Base-by-base conservation (phyloP, 2,113 vertebrate genomes). In the Amphiprion percula region DNA sequence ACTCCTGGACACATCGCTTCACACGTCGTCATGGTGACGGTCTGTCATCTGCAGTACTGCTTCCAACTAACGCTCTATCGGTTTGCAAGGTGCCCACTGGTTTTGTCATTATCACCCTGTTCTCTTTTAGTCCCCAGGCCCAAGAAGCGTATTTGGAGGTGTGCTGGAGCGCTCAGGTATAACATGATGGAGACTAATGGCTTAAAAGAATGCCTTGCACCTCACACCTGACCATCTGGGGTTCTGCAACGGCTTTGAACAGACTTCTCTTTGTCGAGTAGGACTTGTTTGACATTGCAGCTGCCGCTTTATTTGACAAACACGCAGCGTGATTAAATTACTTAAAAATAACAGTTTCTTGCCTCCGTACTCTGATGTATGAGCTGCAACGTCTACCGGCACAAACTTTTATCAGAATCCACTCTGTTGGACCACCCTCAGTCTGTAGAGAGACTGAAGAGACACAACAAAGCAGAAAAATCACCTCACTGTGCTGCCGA, bases 141-240 rank as follows among this genome's bases (percentile, higher is more conserved):
- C 39, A 5, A 53, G 64, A 72, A 64, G 70, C 16, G 28, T 44
- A 60, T 65, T 71, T 49, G 16, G 68, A 79, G 73, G 56, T 65
- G 74, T 56, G 72, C 49, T 54, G 44, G 30, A 75, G 54, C 26
- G 1, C 78, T 82, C 58, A 28, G 71, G 61, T 82, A 59, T 24
- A 80, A 72, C 68, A 64, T 26, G 50, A 66, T 39, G 64, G 47
- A 80, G 65, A 76, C 56, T 91, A 91, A 92, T 88, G 70, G 30
- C 64, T 91, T 86, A 50, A 74, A 85, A 85, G 68, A 66, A 64
- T 86, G 55, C 7, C 74, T 19, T 39, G 39, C 16, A 15, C 28
- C 74, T 84, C 77, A 85, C 69, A 74, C 74, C 68, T 83, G 64
- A 79, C 59, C 88, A 87, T 86, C 74, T 86, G 83, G 75, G 44